Evolutionary conservation across 1,140 invertebrate species (phyloP), one percentile per base, ranked within the genome.

Genomic region (Aphidius ervi): DNA sequence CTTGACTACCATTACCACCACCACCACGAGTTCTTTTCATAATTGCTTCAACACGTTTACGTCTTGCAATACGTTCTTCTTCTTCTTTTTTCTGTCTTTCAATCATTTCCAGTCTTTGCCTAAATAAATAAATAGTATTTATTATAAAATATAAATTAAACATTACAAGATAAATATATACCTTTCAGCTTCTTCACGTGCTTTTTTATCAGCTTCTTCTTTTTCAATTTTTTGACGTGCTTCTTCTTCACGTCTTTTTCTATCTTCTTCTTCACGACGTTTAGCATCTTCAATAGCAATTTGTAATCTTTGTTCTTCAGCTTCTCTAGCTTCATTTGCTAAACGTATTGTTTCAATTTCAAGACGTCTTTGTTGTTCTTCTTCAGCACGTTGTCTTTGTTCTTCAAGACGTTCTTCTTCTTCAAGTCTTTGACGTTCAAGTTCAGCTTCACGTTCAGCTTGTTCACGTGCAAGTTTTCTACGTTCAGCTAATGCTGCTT

Each of bases 401-500:
- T 86, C 86, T 74, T 93, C 88, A 56, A 86, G 81, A 68, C 89
- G 84, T 9, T 84, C 85, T 74, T 91, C 88, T 63, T 87, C 85
- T 72, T 90, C 86, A 68, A 82, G 82, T 81, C 89, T 82, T 71
- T 87, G 86, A 62, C 90, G 81, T 77, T 93, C 91, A 37, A 89
- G 75, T 78, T 94, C 92, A 9, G 90, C 90, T 81, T 93, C 89
- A 61, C 88, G 78, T 82, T 94, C 92, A 48, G 90, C 88, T 76
- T 94, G 90, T 80, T 94, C 92, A 45, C 92, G 77, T 40, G 91
- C 92, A 48, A 92, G 79, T 64, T 90, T 81, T 68, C 93, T 81
- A 67, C 91, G 84, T 81, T 94, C 93, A 5, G 93, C 92, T 46
- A 95, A 78, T 42, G 92, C 92, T 39, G 92, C 92, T 79, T 93